A percentile compares a stretch with the other conserved stretches of the same genome.
phyloP scores from a whole-genome alignment of 1,140 invertebrate genomes.

The Colletes latitarsis region DNA sequence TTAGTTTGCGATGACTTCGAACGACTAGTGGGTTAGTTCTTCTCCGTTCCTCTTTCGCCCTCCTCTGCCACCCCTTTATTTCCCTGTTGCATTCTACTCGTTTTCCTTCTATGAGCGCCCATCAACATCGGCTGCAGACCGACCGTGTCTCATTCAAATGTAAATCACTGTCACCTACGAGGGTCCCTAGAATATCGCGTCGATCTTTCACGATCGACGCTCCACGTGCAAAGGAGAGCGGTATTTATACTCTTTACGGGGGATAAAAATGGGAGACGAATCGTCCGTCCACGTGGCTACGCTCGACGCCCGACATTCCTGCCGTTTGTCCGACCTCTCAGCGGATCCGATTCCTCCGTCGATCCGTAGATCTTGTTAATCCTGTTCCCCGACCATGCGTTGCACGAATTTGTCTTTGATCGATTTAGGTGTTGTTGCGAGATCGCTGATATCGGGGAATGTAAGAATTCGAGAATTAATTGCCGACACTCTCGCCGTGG shows the following conservation, averaged over 20 bases:
- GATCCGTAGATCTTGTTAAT: slow-evolving; percentile 7
- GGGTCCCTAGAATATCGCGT: slow-evolving; percentile 48
- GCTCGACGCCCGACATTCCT: neutral
- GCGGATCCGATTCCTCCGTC: neutral
- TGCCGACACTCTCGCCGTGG: too few species aligned
- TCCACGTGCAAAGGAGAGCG: slow-evolving; percentile 47
- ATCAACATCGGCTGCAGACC: neutral
- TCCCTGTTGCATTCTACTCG: neutral
- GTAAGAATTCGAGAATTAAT: neutral
- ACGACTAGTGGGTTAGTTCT: slow-evolving; percentile 21
- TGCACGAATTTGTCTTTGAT: slow-evolving; percentile 23
- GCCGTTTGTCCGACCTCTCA: neutral
- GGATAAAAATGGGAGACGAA: slow-evolving; percentile 38
- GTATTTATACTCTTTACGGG: slow-evolving; percentile 25
- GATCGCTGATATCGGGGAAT: neutral
- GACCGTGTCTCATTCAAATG: slow-evolving; percentile 57
- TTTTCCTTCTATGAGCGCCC: neutral
- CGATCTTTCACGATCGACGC: slow-evolving; percentile 44
- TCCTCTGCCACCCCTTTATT: slow-evolving; percentile 7
- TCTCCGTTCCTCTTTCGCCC: neutral
- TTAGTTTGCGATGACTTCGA: slow-evolving; percentile 65
- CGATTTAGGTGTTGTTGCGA: neutral
- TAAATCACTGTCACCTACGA: slow-evolving; percentile 66
- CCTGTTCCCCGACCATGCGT: neutral
- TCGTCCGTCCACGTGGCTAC: slow-evolving; percentile 29